These are phyloP conservation scores for Simalia tracyae DNA, from an alignment of 2,797 vertebrate species.

Conservation along the genomic window DNA sequence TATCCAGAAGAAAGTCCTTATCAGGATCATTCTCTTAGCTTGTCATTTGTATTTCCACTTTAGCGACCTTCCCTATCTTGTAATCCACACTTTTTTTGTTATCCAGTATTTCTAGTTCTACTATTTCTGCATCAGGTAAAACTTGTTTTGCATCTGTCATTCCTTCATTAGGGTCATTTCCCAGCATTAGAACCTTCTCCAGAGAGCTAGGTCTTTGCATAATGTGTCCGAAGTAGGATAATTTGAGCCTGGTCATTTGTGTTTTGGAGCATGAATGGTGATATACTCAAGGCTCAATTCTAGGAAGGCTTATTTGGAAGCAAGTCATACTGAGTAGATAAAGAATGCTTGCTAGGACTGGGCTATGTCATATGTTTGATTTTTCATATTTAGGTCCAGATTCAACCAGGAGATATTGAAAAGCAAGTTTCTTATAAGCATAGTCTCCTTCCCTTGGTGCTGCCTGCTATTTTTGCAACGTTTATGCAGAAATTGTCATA, in stretches of 20 bases:
- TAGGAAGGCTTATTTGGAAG: background rate
- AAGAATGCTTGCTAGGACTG: background rate
- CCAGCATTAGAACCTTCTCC: background rate
- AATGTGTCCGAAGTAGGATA: background rate
- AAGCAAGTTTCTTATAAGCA: background rate
- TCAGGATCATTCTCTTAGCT: background rate
- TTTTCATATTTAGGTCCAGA: background rate
- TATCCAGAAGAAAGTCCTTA: background rate
- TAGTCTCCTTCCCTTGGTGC: background rate
- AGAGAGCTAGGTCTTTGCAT: background rate
- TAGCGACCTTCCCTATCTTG: background rate
- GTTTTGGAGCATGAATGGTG: background rate
- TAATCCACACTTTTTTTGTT: background rate
- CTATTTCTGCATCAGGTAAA: background rate
- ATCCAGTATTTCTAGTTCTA: background rate
- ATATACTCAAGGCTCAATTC: background rate
- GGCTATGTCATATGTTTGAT: background rate
- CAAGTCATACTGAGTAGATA: background rate
- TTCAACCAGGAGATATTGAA: background rate
- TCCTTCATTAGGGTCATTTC: background rate
- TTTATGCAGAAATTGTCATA: slow-evolving; percentile 15
- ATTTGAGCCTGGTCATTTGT: background rate
- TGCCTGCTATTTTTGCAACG: slow-evolving; percentile 36
- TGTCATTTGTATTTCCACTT: background rate
- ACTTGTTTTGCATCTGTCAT: background rate